Evolutionary conservation across 2,113 vertebrate genomes (phyloP).

Genomic region (Cyprinodon variegatus): DNA sequence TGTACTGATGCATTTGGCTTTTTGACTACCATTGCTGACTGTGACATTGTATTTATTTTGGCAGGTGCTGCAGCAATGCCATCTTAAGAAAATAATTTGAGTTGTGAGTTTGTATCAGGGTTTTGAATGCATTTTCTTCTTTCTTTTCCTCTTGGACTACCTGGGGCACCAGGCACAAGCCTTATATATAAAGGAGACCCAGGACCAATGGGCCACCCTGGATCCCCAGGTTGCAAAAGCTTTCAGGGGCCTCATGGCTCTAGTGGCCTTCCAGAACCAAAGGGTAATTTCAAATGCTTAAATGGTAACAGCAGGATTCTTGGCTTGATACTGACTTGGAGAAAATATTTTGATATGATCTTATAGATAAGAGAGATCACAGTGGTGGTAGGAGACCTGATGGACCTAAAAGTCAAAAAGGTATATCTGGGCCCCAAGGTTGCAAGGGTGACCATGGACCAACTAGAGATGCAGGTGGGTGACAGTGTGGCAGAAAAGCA

Average conservation of each 20-base stretch:
- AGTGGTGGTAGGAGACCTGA: constrained; percentile 25
- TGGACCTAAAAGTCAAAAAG: constrained; percentile 47
- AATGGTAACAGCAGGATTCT: background rate
- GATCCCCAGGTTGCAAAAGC: constrained; percentile 45
- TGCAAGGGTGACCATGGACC: constrained; percentile 46
- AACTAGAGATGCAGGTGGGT: constrained; percentile 48
- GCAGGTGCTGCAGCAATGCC: constrained; percentile 42
- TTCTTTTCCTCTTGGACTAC: constrained; percentile 49
- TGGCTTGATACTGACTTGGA: background rate
- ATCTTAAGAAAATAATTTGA: background rate
- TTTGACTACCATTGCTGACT: background rate
- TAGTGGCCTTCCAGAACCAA: constrained; percentile 27
- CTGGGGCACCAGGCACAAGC: constrained; percentile 27
- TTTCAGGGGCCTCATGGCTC: constrained; percentile 13
- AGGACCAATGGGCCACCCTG: constrained; percentile 45
- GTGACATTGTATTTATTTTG: constrained; percentile 8
- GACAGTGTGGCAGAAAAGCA: background rate
- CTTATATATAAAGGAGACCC: constrained; percentile 40
- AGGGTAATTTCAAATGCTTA: constrained; percentile 37
- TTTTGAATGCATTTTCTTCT: background rate
- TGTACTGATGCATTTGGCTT: background rate
- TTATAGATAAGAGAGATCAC: constrained; percentile 56
- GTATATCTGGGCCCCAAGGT: constrained; percentile 50
- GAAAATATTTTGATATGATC: constrained; percentile 8
- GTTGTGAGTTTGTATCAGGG: background rate